These are phyloP conservation scores for Tipula lateralis DNA, from an alignment of 2,888 invertebrate genomes.

Conservation along the genomic window DNA sequence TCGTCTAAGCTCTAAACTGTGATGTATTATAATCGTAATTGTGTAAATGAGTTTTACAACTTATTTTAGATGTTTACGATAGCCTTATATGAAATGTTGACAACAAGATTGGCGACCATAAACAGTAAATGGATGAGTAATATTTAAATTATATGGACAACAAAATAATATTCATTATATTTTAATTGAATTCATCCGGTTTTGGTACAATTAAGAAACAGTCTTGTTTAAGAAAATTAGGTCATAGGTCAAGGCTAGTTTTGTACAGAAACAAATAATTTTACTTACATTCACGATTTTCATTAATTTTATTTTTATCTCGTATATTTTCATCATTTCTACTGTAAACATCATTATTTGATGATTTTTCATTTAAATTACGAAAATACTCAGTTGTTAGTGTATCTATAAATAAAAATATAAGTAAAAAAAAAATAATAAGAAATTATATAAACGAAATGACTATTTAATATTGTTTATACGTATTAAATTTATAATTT, in stretches of 20 bases:
- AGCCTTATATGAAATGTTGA: not conserved
- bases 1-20: not conserved
- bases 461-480: not conserved
- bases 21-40: not conserved
- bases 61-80: not conserved
- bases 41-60: not conserved
- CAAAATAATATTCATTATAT: not conserved
- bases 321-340: constrained; percentile 36
- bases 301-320: constrained; percentile 20
- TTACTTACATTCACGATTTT: constrained; percentile 36
- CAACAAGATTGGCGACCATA: too few relatives aligned
- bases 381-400: constrained; percentile 36
- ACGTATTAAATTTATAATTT: not conserved
- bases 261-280: not conserved
- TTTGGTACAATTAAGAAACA: not conserved
- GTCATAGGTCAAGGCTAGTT: not conserved
- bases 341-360: constrained; percentile 12
- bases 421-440: not conserved
- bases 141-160: not conserved
- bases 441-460: not conserved
- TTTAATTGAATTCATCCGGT: not conserved
- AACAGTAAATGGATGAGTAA: not conserved
- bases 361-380: not conserved
- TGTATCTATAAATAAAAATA: constrained; percentile 34
- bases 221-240: not conserved